These are phyloP conservation scores for Squalus acanthias DNA, from an alignment of 2,797 vertebrate genomes.

Conservation along the genomic window DNA sequence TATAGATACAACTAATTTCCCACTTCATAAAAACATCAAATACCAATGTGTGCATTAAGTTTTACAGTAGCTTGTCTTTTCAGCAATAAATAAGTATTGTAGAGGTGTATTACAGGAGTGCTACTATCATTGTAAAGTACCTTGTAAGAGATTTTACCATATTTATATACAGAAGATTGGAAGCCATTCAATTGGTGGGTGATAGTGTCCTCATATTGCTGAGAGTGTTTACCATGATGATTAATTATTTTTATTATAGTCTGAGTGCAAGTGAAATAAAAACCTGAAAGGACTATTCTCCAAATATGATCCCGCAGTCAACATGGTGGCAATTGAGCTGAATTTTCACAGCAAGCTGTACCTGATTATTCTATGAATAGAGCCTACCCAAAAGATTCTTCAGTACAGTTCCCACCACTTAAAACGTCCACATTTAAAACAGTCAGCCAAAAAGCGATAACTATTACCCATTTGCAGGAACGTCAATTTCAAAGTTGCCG, in stretches of 20 bases:
- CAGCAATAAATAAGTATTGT: neutral
- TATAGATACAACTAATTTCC: neutral
- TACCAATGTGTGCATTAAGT: neutral
- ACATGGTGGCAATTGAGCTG: neutral
- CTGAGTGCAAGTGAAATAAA: neutral
- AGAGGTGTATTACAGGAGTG: neutral
- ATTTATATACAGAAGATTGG: neutral
- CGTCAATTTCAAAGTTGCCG: too few relatives aligned
- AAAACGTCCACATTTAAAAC: too few relatives aligned
- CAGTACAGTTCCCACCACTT: too few relatives aligned
- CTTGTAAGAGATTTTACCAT: neutral
- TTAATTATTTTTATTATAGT: neutral
- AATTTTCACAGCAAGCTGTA: neutral
- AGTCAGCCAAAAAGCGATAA: too few relatives aligned
- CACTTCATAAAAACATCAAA: neutral
- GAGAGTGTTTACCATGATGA: neutral
- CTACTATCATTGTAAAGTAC: neutral
- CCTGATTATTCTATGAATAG: too few relatives aligned
- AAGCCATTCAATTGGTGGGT: neutral
- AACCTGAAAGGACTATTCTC: neutral
- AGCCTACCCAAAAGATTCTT: too few relatives aligned
- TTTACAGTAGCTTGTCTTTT: slow-evolving; percentile 2
- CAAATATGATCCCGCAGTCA: neutral
- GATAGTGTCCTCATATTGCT: neutral
- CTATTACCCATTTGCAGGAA: too few relatives aligned